These are phyloP conservation scores for Trachymyrmex cornetzi DNA, from an alignment of 1,140 invertebrate species.

Conservation along the genomic window DNA sequence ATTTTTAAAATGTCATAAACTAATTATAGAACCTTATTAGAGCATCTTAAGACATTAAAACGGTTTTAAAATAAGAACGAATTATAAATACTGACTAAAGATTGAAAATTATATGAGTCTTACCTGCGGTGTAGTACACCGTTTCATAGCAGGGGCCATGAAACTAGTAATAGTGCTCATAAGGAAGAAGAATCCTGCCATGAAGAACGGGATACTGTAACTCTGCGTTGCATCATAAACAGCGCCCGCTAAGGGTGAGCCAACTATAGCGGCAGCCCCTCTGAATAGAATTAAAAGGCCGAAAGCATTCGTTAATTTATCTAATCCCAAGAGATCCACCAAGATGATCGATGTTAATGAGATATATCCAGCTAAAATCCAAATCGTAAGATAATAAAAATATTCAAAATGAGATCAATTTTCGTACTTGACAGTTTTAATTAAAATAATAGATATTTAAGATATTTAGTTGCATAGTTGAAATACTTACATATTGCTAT, in stretches of 20 bases:
- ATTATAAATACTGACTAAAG: not conserved
- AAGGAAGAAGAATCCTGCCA: constrained; percentile 96
- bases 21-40: too few species aligned
- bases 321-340: constrained; percentile 97
- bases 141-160: constrained; percentile 92
- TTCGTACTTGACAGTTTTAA: not conserved
- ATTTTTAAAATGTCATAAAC: too few species aligned
- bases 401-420: not conserved
- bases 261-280: constrained; percentile 96
- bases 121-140: constrained; percentile 86
- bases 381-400: constrained; percentile 64
- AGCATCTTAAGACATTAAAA: too few species aligned
- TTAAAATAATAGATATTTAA: not conserved
- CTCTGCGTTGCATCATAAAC: constrained; percentile 95
- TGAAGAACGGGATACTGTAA: constrained; percentile 96
- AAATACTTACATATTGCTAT: constrained; percentile 97
- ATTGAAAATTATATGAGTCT: not conserved
- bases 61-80: too few species aligned
- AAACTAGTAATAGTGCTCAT: constrained; percentile 95
- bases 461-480: not conserved
- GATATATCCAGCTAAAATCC: constrained; percentile 97
- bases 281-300: constrained; percentile 97
- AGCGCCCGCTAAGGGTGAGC: constrained; percentile 93
- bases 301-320: constrained; percentile 98
- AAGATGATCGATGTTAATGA: constrained; percentile 99